These are phyloP conservation scores for Strix aluco DNA, from an alignment of 2,113 vertebrate species.

Conservation along the genomic window DNA sequence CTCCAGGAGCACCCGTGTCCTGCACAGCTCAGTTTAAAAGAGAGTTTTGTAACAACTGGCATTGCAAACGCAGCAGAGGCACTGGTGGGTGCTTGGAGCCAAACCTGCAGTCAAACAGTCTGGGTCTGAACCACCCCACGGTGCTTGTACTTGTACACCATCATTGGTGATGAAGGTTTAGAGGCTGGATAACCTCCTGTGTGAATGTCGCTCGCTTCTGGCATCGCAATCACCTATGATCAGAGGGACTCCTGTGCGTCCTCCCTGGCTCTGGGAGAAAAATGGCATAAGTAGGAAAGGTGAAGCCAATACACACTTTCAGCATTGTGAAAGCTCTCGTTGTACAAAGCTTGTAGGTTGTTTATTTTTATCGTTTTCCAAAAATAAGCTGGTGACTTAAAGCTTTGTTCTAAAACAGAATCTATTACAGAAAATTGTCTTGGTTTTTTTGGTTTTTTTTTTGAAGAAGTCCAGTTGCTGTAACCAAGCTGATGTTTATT, in stretches of 20 bases:
- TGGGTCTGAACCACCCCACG: fast-evolving
- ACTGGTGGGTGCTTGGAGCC: neutral
- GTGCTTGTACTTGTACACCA: fast-evolving
- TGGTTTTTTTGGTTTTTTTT: neutral
- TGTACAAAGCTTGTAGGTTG: neutral
- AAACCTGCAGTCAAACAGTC: neutral
- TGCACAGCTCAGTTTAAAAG: neutral
- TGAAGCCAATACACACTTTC: neutral
- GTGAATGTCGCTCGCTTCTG: neutral
- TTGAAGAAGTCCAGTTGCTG: neutral
- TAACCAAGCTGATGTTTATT: neutral
- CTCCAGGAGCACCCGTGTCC: neutral
- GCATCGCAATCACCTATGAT: neutral
- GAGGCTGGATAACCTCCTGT: neutral
- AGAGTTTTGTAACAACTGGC: neutral
- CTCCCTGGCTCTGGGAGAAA: neutral
- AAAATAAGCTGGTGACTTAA: neutral
- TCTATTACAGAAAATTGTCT: neutral
- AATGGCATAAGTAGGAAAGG: neutral
- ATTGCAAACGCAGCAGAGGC: neutral
- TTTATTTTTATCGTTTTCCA: neutral
- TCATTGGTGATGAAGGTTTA: neutral
- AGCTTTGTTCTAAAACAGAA: neutral
- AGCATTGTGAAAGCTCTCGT: neutral
- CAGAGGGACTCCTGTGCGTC: neutral